These are phyloP conservation scores for Melieria picta DNA, from an alignment of 2,888 invertebrate species.

Conservation along the genomic window DNA sequence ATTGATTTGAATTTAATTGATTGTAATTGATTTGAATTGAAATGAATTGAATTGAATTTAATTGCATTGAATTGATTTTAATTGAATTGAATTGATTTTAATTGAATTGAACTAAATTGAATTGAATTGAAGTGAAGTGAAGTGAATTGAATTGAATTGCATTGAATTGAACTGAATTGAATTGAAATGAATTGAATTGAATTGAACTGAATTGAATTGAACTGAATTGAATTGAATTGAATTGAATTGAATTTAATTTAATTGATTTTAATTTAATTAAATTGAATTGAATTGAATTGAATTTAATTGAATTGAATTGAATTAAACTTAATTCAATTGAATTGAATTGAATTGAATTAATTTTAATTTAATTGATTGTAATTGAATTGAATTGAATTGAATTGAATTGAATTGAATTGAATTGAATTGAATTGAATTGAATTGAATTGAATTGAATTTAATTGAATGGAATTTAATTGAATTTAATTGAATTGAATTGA, in stretches of 20 bases:
- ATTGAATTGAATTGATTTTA: constrained; percentile 7
- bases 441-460: background rate
- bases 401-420: constrained; percentile 5
- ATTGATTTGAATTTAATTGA: no score
- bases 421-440: constrained; percentile 4
- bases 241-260: background rate
- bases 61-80: background rate
- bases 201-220: constrained; percentile 11
- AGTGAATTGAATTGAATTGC: background rate
- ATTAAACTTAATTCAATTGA: no score
- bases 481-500: constrained; percentile 5
- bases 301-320: constrained; percentile 1
- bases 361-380: no score
- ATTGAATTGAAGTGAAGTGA: constrained; percentile 1
- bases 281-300: background rate
- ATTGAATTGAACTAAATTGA: constrained; percentile 1
- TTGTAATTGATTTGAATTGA: no score
- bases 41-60: no score
- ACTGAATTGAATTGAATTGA: background rate
- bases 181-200: constrained; percentile 1
- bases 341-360: no score
- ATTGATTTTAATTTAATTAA: no score
- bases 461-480: constrained; percentile 2
- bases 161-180: constrained; percentile 5
- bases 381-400: background rate